Evolutionary conservation across 2,888 invertebrate species (phyloP).

Genomic region (Coenonympha glycerion): DNA sequence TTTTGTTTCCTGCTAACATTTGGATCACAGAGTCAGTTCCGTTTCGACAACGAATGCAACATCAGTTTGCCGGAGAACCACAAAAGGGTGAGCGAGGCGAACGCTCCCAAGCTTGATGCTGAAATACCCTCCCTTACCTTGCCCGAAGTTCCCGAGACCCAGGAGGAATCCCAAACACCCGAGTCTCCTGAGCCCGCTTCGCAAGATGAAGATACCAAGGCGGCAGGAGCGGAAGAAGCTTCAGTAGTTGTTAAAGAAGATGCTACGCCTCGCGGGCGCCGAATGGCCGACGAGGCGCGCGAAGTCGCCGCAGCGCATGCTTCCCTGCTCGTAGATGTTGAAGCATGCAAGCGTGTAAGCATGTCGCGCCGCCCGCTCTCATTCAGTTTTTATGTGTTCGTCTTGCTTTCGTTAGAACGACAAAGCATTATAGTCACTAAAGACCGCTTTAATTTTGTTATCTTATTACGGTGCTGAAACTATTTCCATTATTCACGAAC

Average conservation of each 20-base stretch:
- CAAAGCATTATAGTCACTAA: conserved; percentile 23
- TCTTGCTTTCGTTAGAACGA: conserved; percentile 43
- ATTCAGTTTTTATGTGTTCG: conserved; percentile 39
- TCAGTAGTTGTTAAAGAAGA: conserved; percentile 71
- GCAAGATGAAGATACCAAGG: conserved; percentile 49
- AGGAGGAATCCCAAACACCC: conserved; percentile 40
- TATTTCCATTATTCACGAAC: too few species aligned
- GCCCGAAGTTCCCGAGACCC: conserved; percentile 22
- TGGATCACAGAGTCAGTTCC: conserved; percentile 93
- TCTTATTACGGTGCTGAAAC: too few species aligned
- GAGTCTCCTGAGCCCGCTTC: conserved; percentile 48
- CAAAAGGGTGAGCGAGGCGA: conserved; percentile 92
- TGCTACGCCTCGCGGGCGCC: conserved; percentile 60
- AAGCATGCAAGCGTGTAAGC: conserved; percentile 84
- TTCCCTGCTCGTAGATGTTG: conserved; percentile 74
- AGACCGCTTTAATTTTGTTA: background rate
- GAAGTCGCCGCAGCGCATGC: conserved; percentile 72
- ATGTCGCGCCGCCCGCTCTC: conserved; percentile 71
- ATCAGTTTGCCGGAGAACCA: conserved; percentile 98
- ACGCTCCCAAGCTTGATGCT: conserved; percentile 64
- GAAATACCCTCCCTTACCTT: conserved; percentile 37
- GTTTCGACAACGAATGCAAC: conserved; percentile 99
- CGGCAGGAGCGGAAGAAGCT: conserved; percentile 50
- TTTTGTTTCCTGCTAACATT: conserved; percentile 27
- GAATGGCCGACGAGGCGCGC: conserved; percentile 69